Evolutionary conservation across 2,888 invertebrate genomes (phyloP), one percentile per base, ranked within the genome.

Genomic region (Mythimna impura): DNA sequence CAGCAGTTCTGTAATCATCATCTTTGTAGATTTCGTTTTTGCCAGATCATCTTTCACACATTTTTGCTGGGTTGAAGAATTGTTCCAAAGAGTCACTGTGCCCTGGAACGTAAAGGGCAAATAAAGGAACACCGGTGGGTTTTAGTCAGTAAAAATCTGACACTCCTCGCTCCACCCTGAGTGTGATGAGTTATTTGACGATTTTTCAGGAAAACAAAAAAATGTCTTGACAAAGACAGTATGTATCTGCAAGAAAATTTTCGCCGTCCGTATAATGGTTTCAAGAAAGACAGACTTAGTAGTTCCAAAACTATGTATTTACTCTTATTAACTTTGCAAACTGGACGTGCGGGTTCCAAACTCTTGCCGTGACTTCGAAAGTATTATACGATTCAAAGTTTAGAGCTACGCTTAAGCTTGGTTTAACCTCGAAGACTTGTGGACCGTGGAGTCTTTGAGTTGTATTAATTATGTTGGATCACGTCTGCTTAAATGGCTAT

Each of bases 391-490:
- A 60, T 68, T 80, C 57, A 62, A 63, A 80, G 54, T 81, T 69
- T 43, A 22, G 40, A 82, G 36, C 66, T 62, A 6, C 34, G 17
- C 10, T 60, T 83, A 67, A 80, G 74, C 65, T 72, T 25, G 20
- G 55, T 47, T 65, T 78, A 57, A 60, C 57, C 66, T 25, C 30
- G 10, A 52, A 63, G 58, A 55, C 52, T 55, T 22, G 50, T 47
- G 30, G 54, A 62, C 20, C 0, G 10, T 22, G 43, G 47, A 47
- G 36, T 65, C 50, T 55, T 25, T 17, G 22, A 60, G 54, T 50
- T 65, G 30, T 60, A 50, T 75, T 80, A 34, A 61, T 79, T 83
- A 83, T 83, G 83, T 61, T n/a, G 20, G 50, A 61, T 67, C 79
- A 79, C 80, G 83, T 65, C 52, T 47, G 20, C 17, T 22, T 57